Evolutionary conservation across 2,888 invertebrate species (phyloP), one percentile per base, ranked within the genome.

Genomic region (Polyommatus icarus): DNA sequence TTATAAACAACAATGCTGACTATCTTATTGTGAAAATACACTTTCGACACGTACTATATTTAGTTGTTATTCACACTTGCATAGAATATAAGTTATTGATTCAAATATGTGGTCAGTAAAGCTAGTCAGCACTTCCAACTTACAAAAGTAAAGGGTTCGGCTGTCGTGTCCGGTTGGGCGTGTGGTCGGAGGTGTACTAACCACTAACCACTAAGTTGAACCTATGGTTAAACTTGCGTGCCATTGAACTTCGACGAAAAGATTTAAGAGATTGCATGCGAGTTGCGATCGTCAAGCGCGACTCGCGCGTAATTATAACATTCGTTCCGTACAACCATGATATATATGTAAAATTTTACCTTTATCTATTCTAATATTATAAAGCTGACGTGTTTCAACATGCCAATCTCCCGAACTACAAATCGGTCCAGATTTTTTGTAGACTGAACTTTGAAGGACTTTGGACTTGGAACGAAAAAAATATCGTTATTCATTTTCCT

Each of bases 191-290:
- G 46, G 12, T 15, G 15, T 50, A 73, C 50, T 73, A 46, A 73
- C 46, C 24, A 73, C 50, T 73, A 46, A 73, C 46, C 24, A 46
- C 7, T 20, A 20, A 73, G n/a, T 46, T 24, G 36, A 73, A 73
- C 40, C 5, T 40, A 24, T 15, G 18, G 67, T 67, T 67, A 24
- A 73, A 50, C 15, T 46, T 50, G 29, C 29, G 67, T 29, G 75
- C 24, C 75, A 54, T 15, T 75, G 75, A 75, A 75, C 75, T 75
- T 75, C 75, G 46, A 54, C 46, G 54, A 75, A 75, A 54, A 50
- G 72, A 75, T 75, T 75, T 54, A 40, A 18, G 46, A 75, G 75
- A 75, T 73, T 75, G 75, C 75, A 54, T 29, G 50, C 50, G 50
- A 15, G 15, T 5, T 29, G 50, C 50, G 29, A 15, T 0, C 29